These are phyloP conservation scores for Agrochola litura DNA, from an alignment of 2,888 invertebrate genomes.

Conservation along the genomic window DNA sequence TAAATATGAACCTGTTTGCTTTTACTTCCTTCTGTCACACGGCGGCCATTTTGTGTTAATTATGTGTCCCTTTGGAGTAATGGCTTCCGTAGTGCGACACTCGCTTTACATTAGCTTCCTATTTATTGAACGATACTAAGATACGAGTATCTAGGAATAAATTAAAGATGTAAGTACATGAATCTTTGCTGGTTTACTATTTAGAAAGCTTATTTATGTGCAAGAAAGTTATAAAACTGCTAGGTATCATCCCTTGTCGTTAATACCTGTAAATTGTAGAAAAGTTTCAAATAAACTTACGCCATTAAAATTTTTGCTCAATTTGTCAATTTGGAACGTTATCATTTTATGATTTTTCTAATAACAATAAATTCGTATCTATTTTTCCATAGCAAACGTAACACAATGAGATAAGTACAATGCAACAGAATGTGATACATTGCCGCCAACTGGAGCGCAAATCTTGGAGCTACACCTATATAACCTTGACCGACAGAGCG, in stretches of 20 bases:
- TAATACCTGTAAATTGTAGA: not conserved
- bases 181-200: not conserved
- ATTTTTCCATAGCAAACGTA: not conserved
- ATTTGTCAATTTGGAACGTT: no score
- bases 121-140: conserved; percentile 21
- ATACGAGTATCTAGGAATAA: conserved; percentile 10
- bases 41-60: conserved; percentile 36
- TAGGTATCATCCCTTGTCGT: not conserved
- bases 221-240: not conserved
- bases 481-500: conserved; percentile 18
- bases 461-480: not conserved
- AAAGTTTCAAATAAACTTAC: not conserved
- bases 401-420: not conserved
- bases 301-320: not conserved
- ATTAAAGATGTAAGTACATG: not conserved
- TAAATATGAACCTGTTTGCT: conserved; percentile 43
- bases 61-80: conserved; percentile 38
- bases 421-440: not conserved
- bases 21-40: conserved; percentile 24
- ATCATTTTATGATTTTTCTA: not conserved
- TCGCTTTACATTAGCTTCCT: conserved; percentile 15
- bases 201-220: not conserved
- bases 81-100: conserved; percentile 34
- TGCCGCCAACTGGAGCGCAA: conserved; percentile 4
- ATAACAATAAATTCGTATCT: not conserved